Conservation (phyloP, 2,888 invertebrate genomes). For the Polyploca ridens region DNA sequence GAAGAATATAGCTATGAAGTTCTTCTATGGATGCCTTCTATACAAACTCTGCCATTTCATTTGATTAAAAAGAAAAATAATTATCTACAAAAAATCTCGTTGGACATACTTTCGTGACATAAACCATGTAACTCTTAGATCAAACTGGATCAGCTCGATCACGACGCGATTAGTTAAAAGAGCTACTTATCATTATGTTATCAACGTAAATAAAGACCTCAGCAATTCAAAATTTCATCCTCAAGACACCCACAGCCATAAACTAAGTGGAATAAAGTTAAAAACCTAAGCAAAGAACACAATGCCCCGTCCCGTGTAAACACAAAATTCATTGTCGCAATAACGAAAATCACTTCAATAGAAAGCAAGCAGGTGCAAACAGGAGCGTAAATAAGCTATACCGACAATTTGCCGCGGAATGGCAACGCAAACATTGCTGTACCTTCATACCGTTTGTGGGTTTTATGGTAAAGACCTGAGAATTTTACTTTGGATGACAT, state of each 20-base stretch:
- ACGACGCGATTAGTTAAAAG: too few species aligned
- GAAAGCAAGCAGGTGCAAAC: conserved; percentile 54
- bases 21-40: too few species aligned
- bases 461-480: conserved; percentile 4
- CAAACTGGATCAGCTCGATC: too few species aligned
- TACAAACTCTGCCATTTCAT: too few species aligned
- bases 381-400: conserved; percentile 58
- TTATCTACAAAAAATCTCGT: too few species aligned
- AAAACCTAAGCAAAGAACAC: conserved; percentile 20
- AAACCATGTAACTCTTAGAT: too few species aligned
- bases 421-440: conserved; percentile 37
- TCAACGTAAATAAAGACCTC: background rate
- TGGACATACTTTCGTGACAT: too few species aligned
- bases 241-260: background rate
- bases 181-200: too few species aligned
- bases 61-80: too few species aligned
- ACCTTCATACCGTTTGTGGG: conserved; percentile 14
- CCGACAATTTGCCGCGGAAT: conserved; percentile 54
- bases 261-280: conserved; percentile 13
- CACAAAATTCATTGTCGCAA: conserved; percentile 28
- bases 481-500: background rate
- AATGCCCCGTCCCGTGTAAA: conserved; percentile 16
- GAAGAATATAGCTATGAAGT: too few species aligned
- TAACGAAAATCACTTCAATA: conserved; percentile 46
- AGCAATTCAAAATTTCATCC: background rate